Base-by-base conservation (phyloP, 1,140 invertebrate species). In the Neodiprion pinetum region DNA sequence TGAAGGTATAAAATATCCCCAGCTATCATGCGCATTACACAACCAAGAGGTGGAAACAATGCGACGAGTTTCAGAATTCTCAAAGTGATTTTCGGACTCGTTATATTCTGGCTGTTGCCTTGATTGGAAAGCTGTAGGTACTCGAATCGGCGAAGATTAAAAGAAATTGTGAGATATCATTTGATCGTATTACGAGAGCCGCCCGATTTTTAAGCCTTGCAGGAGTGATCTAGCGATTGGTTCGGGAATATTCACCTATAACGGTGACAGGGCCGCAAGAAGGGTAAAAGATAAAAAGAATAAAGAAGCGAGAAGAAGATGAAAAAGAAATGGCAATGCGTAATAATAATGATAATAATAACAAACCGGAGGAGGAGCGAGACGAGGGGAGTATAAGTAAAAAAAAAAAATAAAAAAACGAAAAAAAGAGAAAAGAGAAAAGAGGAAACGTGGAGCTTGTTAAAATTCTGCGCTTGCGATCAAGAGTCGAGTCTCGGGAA, bases 381-480 rank as follows among this genome's bases (percentile, higher is more conserved):
- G 5, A 40, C 28, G 28, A 40, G 28, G 28, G 28, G 28, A 40
- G 28, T 40, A 40, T 3, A 40, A 40, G 28, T 3, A 40, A 5
- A 40, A 40, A 4, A 40, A 40, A 40, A 40, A 21, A 21, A 21
- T 21, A 21, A 40, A 40, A 4, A 40, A 40, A 40, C 1, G 4
- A 40, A 40, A 40, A 40, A 40, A 5, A 40, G 28, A 5, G 28
- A 40, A 61, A 17, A 61, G 53, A 17, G 53, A 17, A 8, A 40
- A 40, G 28, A 40, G n/a, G 53, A 12, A 0, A 12, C 53, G 53
- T 17, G 53, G n/a, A 61, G 53, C 53, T 61, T 17, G 53, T 61
- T 61, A 61, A 61, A 61, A 61, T 61, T 61, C 53, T 61, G 53
- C 53, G 53, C 53, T 61, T 17, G 11, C 53, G n/a, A 61, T 61